phyloP scores from a whole-genome alignment of 2,888 invertebrate species.

The Drosophila colorata region DNA sequence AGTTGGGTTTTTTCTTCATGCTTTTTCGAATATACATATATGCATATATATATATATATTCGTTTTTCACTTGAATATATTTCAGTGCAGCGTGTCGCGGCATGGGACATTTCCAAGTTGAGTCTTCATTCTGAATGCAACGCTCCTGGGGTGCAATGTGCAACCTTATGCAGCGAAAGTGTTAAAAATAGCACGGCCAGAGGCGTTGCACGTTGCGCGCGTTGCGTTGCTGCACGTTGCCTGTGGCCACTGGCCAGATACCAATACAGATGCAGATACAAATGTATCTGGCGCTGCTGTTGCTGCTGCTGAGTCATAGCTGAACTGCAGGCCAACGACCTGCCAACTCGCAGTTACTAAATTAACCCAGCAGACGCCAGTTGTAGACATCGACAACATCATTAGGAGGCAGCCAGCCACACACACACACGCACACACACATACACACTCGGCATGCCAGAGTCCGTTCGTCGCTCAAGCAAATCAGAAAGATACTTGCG shows the following conservation, averaged over 20 bases:
- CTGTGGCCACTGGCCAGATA: slow-evolving; percentile 48
- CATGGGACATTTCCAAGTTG: slow-evolving; percentile 74
- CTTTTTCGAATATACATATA: neutral
- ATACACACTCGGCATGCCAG: neutral
- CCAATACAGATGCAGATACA: slow-evolving; percentile 14
- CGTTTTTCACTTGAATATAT: slow-evolving; percentile 50
- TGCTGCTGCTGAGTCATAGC: slow-evolving; percentile 57
- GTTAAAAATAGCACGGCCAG: slow-evolving; percentile 73
- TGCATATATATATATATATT: slow-evolving; percentile 5
- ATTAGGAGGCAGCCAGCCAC: slow-evolving; percentile 52
- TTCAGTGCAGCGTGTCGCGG: slow-evolving; percentile 56
- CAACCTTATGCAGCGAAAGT: slow-evolving; percentile 72
- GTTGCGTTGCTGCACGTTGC: slow-evolving; percentile 6
- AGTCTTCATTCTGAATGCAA: slow-evolving; percentile 38
- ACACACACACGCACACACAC: slow-evolving; percentile 10
- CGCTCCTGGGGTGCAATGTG: slow-evolving; percentile 77
- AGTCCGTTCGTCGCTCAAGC: slow-evolving; percentile 9
- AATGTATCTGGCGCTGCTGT: slow-evolving; percentile 38
- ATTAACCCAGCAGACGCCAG: slow-evolving; percentile 64
- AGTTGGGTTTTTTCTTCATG: too few species aligned
- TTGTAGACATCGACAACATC: slow-evolving; percentile 67
- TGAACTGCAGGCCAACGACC: slow-evolving; percentile 76
- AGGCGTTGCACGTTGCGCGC: slow-evolving; percentile 31
- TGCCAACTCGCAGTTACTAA: slow-evolving; percentile 52
- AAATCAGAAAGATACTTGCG: slow-evolving; percentile 40